A percentile compares a stretch with the other conserved stretches of the same genome.
Evolutionary conservation across 1,140 invertebrate species (phyloP).

Genomic region (Neodiprion fabricii): DNA sequence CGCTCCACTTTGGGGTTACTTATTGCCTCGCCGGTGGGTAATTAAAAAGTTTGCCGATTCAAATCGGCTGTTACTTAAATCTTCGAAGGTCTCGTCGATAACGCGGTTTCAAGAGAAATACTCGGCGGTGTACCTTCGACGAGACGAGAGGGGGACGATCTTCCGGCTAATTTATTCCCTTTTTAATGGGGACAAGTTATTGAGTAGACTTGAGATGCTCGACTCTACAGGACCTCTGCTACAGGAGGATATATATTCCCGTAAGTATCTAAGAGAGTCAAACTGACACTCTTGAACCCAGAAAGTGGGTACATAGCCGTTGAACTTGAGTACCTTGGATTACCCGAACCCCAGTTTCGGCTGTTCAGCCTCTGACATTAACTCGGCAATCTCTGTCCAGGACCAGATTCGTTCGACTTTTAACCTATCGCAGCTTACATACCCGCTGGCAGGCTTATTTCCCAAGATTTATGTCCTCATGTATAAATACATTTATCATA

Average conservation of each 20-base stretch:
- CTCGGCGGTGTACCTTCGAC: neutral
- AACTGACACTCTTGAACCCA: neutral
- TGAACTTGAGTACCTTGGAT: neutral
- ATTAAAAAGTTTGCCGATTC: constrained; percentile 15
- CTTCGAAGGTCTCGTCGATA: constrained; percentile 1
- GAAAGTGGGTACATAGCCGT: neutral
- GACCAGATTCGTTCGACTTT: no score
- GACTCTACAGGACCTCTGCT: neutral
- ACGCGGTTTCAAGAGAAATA: neutral
- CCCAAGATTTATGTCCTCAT: no score
- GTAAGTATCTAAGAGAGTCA: constrained; percentile 2
- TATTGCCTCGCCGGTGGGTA: constrained; percentile 8
- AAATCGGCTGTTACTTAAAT: neutral
- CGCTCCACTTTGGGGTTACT: constrained; percentile 7
- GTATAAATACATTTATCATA: no score
- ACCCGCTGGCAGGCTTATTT: no score
- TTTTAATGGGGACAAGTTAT: constrained; percentile 33
- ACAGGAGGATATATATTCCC: constrained; percentile 23
- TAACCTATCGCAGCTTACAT: no score
- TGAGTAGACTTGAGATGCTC: constrained; percentile 30
- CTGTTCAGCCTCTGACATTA: neutral
- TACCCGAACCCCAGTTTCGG: neutral
- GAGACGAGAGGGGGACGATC: constrained; percentile 11
- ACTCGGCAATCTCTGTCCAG: neutral
- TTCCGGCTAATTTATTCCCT: constrained; percentile 33